These are phyloP conservation scores for Melipona bicolor DNA, from an alignment of 2,888 invertebrate species.

Conservation along the genomic window DNA sequence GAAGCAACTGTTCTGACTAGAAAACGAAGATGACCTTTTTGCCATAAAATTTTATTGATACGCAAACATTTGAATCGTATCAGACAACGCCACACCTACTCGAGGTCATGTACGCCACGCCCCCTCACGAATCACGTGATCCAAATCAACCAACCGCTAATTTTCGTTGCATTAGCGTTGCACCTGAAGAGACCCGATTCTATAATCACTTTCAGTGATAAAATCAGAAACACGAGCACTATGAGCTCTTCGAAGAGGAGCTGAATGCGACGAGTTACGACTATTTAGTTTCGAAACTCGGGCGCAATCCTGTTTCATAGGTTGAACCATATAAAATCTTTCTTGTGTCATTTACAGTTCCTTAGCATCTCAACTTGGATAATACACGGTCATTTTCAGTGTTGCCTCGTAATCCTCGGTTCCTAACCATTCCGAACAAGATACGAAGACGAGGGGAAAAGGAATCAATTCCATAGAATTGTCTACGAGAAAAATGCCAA, in stretches of 20 bases:
- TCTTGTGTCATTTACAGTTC: slow-evolving; percentile 12
- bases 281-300: slow-evolving; percentile 88
- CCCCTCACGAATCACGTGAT: too few relatives aligned
- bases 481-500: not conserved
- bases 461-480: not conserved
- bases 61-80: too few relatives aligned
- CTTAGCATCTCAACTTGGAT: not conserved
- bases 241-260: slow-evolving; percentile 84
- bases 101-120: too few relatives aligned
- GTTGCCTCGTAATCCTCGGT: not conserved
- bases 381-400: not conserved
- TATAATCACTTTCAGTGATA: too few relatives aligned
- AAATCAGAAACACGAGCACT: slow-evolving; percentile 83
- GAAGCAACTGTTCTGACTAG: too few relatives aligned
- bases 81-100: too few relatives aligned
- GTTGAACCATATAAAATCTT: not conserved
- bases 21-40: too few relatives aligned
- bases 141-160: too few relatives aligned
- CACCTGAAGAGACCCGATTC: too few relatives aligned
- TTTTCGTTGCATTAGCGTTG: too few relatives aligned
- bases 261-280: slow-evolving; percentile 88
- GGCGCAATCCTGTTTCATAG: slow-evolving; percentile 87
- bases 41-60: too few relatives aligned
- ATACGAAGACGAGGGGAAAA: too few relatives aligned
- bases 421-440: not conserved